phyloP scores from a whole-genome alignment of 2,888 invertebrate species.

The Chorisops tibialis region DNA sequence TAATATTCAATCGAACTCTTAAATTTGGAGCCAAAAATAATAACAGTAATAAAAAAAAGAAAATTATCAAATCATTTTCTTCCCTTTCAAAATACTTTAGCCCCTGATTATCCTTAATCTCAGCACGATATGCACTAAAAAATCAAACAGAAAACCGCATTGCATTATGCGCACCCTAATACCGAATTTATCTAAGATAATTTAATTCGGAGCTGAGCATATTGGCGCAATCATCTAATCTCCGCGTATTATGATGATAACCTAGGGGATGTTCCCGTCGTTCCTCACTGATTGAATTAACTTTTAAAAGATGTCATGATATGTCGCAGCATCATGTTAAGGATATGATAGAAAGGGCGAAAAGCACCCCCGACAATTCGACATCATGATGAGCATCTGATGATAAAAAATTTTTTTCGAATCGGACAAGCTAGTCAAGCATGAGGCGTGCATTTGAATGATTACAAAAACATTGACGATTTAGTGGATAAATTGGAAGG shows the following conservation, averaged over 20 bases:
- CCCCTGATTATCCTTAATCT: neutral
- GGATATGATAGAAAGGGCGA: neutral
- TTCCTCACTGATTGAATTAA: constrained; percentile 17
- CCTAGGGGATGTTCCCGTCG: constrained; percentile 5
- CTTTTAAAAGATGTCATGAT: constrained; percentile 23
- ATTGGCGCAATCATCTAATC: constrained; percentile 53
- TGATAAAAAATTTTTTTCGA: no score
- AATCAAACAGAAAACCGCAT: constrained; percentile 24
- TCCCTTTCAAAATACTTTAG: no score
- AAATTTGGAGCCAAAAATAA: no score
- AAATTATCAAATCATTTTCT: no score
- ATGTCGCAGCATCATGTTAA: neutral
- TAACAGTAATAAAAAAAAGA: no score
- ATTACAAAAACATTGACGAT: constrained; percentile 31
- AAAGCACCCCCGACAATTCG: no score
- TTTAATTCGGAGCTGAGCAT: constrained; percentile 39
- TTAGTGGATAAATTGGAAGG: no score
- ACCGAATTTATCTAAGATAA: neutral
- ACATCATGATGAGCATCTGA: no score
- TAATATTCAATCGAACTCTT: no score
- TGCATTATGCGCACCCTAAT: neutral
- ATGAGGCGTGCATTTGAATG: constrained; percentile 38
- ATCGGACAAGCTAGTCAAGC: constrained; percentile 30
- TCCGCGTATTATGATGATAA: constrained; percentile 41
- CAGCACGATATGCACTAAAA: constrained; percentile 16